A percentile compares a stretch with the other conserved stretches of the same genome.
Evolutionary conservation across 1,140 invertebrate species (phyloP).

Genomic region (Vanessa tameamea): DNA sequence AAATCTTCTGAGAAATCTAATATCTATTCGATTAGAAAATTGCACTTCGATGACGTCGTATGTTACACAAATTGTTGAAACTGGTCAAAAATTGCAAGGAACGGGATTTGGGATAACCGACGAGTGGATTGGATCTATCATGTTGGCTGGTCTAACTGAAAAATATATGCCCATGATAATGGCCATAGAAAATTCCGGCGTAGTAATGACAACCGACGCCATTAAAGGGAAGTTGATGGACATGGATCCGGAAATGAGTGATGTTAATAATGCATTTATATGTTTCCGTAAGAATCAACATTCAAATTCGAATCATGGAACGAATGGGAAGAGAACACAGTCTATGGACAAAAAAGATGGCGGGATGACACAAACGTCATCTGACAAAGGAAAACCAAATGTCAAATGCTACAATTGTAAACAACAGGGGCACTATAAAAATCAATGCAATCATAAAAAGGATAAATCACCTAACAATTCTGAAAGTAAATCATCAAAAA

Average conservation of each 20-base stretch:
- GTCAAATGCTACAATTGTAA: conserved; percentile 14
- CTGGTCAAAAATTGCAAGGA: background rate
- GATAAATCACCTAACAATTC: background rate
- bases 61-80: conserved; percentile 14
- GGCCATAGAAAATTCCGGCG: conserved; percentile 4
- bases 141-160: conserved; percentile 20
- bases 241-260: conserved; percentile 15
- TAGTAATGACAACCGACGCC: background rate
- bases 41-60: conserved; percentile 9
- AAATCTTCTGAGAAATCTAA: background rate
- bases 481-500: background rate
- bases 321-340: background rate
- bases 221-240: conserved; percentile 15
- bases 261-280: conserved; percentile 8
- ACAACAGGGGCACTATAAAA: conserved; percentile 5
- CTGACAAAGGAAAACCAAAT: background rate
- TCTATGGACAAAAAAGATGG: background rate
- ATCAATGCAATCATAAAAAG: conserved; percentile 1
- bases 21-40: conserved; percentile 18
- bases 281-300: conserved; percentile 13
- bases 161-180: conserved; percentile 16
- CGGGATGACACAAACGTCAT: background rate
- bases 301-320: background rate
- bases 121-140: background rate
- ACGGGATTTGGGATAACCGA: no score